phyloP scores from a whole-genome alignment of 2,113 vertebrate genomes.

The Varanus salvator region DNA sequence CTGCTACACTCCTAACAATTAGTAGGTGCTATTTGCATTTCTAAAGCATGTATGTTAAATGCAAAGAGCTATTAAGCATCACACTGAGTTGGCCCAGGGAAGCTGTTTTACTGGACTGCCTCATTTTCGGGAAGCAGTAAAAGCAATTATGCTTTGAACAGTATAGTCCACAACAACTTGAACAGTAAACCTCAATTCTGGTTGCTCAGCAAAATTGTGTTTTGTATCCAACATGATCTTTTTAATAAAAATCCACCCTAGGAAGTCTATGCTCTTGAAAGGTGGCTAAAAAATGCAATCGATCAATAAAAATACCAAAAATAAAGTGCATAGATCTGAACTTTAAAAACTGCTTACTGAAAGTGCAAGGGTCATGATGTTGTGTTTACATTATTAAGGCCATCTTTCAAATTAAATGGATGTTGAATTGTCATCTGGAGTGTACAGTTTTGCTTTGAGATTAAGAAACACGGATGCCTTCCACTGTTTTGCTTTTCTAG shows the following conservation, averaged over 20 bases:
- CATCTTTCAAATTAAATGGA: not conserved
- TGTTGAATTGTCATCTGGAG: not conserved
- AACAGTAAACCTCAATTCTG: not conserved
- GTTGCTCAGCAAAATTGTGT: not conserved
- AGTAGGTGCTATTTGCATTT: not conserved
- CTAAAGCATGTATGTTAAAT: not conserved
- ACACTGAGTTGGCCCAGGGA: not conserved
- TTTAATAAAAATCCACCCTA: not conserved
- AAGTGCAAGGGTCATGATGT: not conserved
- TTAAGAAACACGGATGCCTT: not conserved
- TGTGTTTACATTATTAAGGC: not conserved
- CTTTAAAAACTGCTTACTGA: not conserved
- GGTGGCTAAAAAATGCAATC: no score
- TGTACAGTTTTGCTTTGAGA: not conserved
- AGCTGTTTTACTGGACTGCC: not conserved
- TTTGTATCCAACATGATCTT: not conserved
- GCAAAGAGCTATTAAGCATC: not conserved
- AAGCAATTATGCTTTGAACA: not conserved
- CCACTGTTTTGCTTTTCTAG: constrained; percentile 25
- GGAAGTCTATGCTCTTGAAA: no score
- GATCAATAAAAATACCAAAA: not conserved
- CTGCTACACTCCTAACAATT: not conserved
- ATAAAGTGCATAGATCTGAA: not conserved
- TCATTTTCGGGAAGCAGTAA: not conserved
- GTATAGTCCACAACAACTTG: not conserved